Evolutionary conservation across 2,113 vertebrate species (phyloP).

Genomic region (Ploceus nigricollis): DNA sequence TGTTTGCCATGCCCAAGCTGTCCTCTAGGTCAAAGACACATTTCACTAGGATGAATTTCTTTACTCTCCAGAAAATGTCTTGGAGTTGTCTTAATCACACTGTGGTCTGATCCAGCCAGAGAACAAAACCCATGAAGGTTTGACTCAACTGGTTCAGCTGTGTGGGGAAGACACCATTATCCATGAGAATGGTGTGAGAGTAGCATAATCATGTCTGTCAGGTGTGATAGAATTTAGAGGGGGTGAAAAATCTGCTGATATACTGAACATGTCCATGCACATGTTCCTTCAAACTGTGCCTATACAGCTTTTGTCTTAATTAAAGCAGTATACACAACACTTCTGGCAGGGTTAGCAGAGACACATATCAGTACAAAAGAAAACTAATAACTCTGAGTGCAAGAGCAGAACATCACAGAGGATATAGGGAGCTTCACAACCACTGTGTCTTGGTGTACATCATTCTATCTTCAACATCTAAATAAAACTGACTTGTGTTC

Average conservation of each 20-base stretch:
- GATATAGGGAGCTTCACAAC: neutral
- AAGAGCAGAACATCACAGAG: neutral
- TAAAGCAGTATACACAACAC: neutral
- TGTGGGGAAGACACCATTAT: neutral
- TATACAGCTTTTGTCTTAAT: neutral
- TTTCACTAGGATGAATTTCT: neutral
- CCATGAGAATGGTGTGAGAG: accelerated
- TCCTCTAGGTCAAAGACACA: neutral
- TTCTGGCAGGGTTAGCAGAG: neutral
- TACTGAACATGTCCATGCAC: neutral
- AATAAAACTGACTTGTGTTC: neutral
- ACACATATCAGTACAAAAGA: neutral
- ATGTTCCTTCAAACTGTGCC: neutral
- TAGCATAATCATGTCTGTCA: neutral
- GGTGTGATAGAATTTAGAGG: neutral
- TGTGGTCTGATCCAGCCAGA: neutral
- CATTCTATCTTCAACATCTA: neutral
- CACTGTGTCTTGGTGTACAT: neutral
- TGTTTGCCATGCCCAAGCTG: neutral
- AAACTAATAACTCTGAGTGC: neutral
- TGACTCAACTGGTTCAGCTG: neutral
- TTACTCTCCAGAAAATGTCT: neutral
- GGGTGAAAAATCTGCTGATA: neutral
- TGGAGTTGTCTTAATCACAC: neutral
- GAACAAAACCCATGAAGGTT: neutral